Base-by-base conservation (phyloP, 1,140 invertebrate genomes). In the Drosophila nigrodunni region DNA sequence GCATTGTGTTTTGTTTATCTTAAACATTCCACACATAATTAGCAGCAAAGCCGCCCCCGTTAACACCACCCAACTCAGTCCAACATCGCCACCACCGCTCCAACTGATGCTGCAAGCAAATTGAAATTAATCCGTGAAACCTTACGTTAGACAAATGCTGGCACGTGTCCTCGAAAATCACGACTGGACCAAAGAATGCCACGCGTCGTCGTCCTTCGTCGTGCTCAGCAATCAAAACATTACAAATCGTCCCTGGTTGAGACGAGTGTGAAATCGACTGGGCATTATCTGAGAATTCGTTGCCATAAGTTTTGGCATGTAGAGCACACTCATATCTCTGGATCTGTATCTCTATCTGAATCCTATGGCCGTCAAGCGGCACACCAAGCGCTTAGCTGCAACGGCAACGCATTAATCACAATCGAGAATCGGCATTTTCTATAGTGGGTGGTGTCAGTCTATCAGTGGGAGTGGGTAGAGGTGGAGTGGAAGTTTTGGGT, bases 41-140 rank as follows among this genome's bases (percentile, higher is more conserved):
- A 89, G 85, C 78, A 81, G 52, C 81, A 85, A 85, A 89, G 78
- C 85, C 70, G 54, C 43, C 50, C 58, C 65, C 58, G 13, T 34
- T 54, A 46, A 37, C 57, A 60, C 8, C 47, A 13, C 54, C 66
- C 59, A 37, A 35, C 30, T 44, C 37, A 54, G 49, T 37, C 13
- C 47, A 35, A 7, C 18, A 18, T 15, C 43, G n/a, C 43, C 43
- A n/a, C 11, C 43, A 46, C 6, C n/a, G 10, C 9, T n/a, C 11
- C 13, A 47, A 49, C n/a, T 49, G 52, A 60, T 59, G 58, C 35
- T 61, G 61, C 78, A 61, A 61, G 82, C 80, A 91, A 91, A 91
- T 91, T 91, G 89, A 90, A 91, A 82, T 88, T 89, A 91, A 92
- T 92, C 90, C 83, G 73, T 79, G 78, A 78, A 92, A 89, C 83